Percentiles rank a stretch among this genome's conserved stretches.
phyloP scores from a whole-genome alignment of 2,888 invertebrate genomes.

The Drosophila monieri region DNA sequence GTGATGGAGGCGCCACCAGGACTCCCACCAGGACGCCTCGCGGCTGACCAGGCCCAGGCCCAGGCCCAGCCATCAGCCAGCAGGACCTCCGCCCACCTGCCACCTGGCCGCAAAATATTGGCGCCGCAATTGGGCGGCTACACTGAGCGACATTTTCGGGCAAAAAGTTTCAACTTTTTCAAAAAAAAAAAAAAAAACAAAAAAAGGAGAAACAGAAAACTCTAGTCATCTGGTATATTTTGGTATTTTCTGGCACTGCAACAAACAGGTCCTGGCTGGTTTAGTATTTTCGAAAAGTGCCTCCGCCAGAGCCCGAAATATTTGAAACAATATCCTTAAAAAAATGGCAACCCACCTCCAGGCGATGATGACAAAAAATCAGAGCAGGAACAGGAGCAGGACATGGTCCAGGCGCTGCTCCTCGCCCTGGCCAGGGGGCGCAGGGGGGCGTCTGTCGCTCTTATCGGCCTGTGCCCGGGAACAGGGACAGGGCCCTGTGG shows the following conservation, averaged over 20 bases:
- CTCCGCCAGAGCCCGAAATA: slow-evolving; percentile 70
- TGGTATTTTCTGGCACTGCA: no score
- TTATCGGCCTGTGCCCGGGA: slow-evolving; percentile 58
- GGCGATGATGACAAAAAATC: slow-evolving; percentile 70
- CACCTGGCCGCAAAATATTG: slow-evolving; percentile 72
- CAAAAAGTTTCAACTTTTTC: neutral
- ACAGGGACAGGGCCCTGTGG: slow-evolving; percentile 32
- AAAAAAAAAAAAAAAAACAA: neutral
- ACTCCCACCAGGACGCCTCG: neutral
- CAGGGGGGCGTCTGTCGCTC: slow-evolving; percentile 50
- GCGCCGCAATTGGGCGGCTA: slow-evolving; percentile 62
- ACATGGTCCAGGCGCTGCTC: slow-evolving; percentile 22
- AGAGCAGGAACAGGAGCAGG: slow-evolving; percentile 7
- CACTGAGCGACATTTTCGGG: no score
- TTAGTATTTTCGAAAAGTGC: neutral
- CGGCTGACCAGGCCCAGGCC: slow-evolving; percentile 34
- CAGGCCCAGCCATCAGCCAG: neutral
- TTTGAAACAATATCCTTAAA: slow-evolving; percentile 78
- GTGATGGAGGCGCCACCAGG: slow-evolving; percentile 62
- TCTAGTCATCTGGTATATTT: no score
- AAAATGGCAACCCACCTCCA: slow-evolving; percentile 76
- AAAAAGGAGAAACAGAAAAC: no score
- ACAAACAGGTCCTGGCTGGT: no score
- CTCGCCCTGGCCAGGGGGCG: slow-evolving; percentile 48
- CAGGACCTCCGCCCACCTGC: neutral